Evolutionary conservation across 2,797 vertebrate genomes (phyloP).

Genomic region (Enteromius anoplus): DNA sequence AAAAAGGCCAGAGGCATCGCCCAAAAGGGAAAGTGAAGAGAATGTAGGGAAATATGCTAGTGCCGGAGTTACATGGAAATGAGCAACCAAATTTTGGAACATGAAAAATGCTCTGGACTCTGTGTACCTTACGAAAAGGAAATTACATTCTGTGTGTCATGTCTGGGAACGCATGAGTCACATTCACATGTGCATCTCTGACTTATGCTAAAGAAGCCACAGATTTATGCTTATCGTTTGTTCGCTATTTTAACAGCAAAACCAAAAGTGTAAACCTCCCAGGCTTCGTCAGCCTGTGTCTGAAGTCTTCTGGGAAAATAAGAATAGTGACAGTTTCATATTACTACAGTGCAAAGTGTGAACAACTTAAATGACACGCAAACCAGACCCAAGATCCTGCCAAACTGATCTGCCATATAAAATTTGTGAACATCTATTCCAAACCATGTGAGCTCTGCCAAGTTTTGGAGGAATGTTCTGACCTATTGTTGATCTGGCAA

Average conservation of each 20-base stretch:
- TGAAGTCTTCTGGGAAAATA: constrained; percentile 7
- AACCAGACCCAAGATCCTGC: neutral
- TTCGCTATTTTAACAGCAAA: neutral
- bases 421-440: neutral
- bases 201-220: neutral
- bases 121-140: neutral
- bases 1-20: neutral
- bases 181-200: neutral
- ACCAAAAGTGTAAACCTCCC: neutral
- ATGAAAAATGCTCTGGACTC: neutral
- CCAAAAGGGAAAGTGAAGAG: constrained; percentile 29
- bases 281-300: neutral
- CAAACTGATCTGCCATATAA: neutral
- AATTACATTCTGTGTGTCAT: neutral
- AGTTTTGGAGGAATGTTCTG: constrained; percentile 13
- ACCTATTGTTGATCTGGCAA: constrained; percentile 4
- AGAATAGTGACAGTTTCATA: neutral
- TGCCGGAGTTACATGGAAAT: constrained; percentile 1
- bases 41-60: constrained; percentile 33
- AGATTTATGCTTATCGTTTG: neutral
- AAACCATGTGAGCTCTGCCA: neutral
- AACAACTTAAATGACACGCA: constrained; percentile 5
- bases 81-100: neutral
- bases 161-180: constrained; percentile 17
- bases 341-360: constrained; percentile 8